Evolutionary conservation across 2,888 invertebrate genomes (phyloP).

Genomic region (Eurois occulta): DNA sequence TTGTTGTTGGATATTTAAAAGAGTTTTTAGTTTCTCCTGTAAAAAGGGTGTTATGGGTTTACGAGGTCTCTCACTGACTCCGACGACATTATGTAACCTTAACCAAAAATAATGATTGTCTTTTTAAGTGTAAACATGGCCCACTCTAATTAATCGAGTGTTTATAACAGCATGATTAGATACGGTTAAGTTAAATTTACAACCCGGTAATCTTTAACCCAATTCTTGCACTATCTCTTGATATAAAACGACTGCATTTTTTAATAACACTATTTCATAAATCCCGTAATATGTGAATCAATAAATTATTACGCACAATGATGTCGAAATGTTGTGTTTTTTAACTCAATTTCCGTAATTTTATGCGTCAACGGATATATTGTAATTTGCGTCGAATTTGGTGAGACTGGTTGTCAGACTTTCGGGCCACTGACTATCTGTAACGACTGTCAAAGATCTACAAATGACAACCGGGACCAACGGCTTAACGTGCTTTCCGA

Average conservation of each 20-base stretch:
- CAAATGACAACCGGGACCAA: too few species aligned
- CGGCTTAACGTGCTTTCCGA: too few species aligned
- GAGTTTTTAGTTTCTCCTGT: too few species aligned
- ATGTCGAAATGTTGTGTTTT: conserved; percentile 12
- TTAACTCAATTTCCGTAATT: conserved; percentile 36
- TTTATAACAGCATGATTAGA: conserved; percentile 64
- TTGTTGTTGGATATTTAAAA: too few species aligned
- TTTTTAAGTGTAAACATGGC: conserved; percentile 25
- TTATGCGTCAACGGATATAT: conserved; percentile 40
- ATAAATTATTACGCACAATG: conserved; percentile 1
- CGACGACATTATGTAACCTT: neutral
- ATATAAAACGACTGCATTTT: conserved; percentile 42
- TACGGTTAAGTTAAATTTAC: conserved; percentile 61
- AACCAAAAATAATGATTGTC: conserved; percentile 14
- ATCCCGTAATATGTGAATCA: neutral
- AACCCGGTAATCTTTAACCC: conserved; percentile 63
- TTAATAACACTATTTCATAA: conserved; percentile 11
- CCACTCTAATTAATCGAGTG: conserved; percentile 61
- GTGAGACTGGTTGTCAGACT: too few species aligned
- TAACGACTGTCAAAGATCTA: too few species aligned
- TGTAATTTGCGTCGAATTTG: conserved; percentile 27
- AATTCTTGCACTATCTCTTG: conserved; percentile 56
- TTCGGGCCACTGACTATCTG: too few species aligned
- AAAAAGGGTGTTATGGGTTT: too few species aligned
- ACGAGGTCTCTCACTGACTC: too few species aligned